A percentile compares a stretch with the other conserved stretches of the same genome.
These are phyloP conservation scores for Rhegmatorhina hoffmannsi DNA, from an alignment of 2,113 vertebrate species.

Conservation along the genomic window DNA sequence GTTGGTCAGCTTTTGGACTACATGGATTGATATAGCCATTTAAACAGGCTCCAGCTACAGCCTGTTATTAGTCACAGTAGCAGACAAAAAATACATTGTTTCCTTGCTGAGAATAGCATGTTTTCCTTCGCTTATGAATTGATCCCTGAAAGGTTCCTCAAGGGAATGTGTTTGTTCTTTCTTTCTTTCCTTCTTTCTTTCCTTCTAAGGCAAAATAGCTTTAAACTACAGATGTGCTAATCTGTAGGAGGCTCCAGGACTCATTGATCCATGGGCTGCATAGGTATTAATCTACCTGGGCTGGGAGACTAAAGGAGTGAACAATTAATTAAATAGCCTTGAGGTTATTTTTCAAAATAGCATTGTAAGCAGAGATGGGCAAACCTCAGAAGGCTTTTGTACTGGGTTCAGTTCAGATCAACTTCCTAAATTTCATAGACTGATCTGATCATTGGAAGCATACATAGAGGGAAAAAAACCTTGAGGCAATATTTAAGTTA, in stretches of 20 bases:
- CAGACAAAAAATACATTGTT: slow-evolving; percentile 58
- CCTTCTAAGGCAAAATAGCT: slow-evolving; percentile 50
- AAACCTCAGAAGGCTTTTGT: slow-evolving; percentile 23
- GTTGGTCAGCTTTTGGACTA: slow-evolving; percentile 46
- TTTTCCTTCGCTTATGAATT: slow-evolving; percentile 75
- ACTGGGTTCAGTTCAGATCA: slow-evolving; percentile 27
- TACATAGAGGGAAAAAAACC: neutral
- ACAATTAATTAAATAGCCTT: slow-evolving; percentile 73
- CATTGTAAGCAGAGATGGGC: slow-evolving; percentile 34
- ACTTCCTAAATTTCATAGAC: neutral
- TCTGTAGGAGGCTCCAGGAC: slow-evolving; percentile 58
- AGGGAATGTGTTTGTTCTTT: slow-evolving; percentile 16
- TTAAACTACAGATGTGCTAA: slow-evolving; percentile 72
- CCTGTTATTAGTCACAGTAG: slow-evolving; percentile 63
- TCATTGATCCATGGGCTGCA: slow-evolving; percentile 67
- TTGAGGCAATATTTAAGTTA: neutral
- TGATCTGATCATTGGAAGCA: neutral
- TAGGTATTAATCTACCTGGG: slow-evolving; percentile 67
- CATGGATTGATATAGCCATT: slow-evolving; percentile 51
- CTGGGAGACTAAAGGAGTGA: slow-evolving; percentile 57
- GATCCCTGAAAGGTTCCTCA: slow-evolving; percentile 62
- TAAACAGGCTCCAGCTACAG: slow-evolving; percentile 47
- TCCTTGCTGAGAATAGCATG: slow-evolving; percentile 75
- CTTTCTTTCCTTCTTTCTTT: neutral
- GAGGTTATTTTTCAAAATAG: slow-evolving; percentile 69